A percentile compares a stretch with the other conserved stretches of the same genome.
Conservation (phyloP, 2,888 invertebrate genomes). For the Drosophila subsilvestris region DNA sequence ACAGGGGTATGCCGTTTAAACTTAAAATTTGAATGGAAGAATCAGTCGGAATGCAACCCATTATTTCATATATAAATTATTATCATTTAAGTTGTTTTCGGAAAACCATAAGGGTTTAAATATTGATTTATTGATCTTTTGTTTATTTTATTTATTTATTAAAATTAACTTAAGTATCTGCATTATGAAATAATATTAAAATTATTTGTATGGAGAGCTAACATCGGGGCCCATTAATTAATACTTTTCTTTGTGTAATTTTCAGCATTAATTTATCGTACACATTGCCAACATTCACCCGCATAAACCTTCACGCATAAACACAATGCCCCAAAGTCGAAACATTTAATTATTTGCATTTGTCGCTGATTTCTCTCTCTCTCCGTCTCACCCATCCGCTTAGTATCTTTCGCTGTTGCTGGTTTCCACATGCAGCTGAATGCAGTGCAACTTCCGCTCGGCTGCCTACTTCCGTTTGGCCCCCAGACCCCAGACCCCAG, state of each 20-base stretch:
- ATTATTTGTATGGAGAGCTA: too few relatives aligned
- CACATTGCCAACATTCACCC: not conserved
- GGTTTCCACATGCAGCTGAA: constrained; percentile 14
- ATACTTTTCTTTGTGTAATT: not conserved
- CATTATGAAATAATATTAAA: too few relatives aligned
- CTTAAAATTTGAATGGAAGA: too few relatives aligned
- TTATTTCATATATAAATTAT: too few relatives aligned
- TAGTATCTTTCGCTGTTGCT: constrained; percentile 30
- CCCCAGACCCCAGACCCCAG: constrained; percentile 4
- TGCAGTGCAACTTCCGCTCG: constrained; percentile 54
- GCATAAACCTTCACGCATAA: constrained; percentile 6
- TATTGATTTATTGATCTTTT: too few relatives aligned
- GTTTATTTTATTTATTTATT: too few relatives aligned
- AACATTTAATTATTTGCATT: constrained; percentile 58
- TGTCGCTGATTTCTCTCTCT: constrained; percentile 30
- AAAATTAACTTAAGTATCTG: too few relatives aligned
- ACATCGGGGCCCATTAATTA: too few relatives aligned
- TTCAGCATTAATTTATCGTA: not conserved
- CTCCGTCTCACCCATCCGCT: constrained; percentile 3
- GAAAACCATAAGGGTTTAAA: too few relatives aligned
- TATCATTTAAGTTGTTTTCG: too few relatives aligned
- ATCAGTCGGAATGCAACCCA: too few relatives aligned
- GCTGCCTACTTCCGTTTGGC: constrained; percentile 46
- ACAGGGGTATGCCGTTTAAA: too few relatives aligned
- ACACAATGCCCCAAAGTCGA: constrained; percentile 20